A percentile compares a stretch with the other conserved stretches of the same genome.
Conservation (phyloP, 2,113 vertebrate species). For the Pseudorasbora parva region DNA sequence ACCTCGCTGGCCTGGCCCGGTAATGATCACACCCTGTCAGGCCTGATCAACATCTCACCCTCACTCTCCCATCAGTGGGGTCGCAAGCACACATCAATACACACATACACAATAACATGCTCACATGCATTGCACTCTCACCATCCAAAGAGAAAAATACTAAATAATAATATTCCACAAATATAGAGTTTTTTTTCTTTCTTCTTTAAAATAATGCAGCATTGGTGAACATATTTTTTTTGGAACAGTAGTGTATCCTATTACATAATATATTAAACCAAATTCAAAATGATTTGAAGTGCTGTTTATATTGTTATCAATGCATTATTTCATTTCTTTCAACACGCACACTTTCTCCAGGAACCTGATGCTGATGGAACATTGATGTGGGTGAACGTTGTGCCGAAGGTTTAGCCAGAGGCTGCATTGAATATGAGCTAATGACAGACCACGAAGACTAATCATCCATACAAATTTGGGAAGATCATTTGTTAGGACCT, state of each 20-base stretch:
- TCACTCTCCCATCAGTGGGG: constrained; percentile 38
- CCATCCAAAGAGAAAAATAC: constrained; percentile 13
- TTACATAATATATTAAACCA: background rate
- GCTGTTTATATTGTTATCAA: background rate
- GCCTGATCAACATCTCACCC: constrained; percentile 44
- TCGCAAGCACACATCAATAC: constrained; percentile 46
- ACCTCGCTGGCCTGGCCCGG: constrained; percentile 28
- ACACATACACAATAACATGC: constrained; percentile 9
- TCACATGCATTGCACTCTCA: background rate
- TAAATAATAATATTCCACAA: no score
- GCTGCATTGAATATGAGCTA: constrained; percentile 3
- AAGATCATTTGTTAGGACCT: constrained; percentile 2
- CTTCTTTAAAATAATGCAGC: background rate
- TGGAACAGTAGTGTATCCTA: background rate
- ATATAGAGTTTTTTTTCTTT: no score
- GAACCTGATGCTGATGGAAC: background rate
- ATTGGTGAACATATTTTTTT: background rate
- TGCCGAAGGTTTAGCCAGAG: background rate
- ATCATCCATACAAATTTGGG: background rate
- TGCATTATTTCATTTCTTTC: no score
- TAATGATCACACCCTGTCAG: constrained; percentile 52
- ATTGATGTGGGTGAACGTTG: background rate
- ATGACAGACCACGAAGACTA: constrained; percentile 16
- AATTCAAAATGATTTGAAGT: background rate
- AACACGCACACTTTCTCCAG: background rate